phyloP scores from a whole-genome alignment of 2,888 invertebrate genomes.

The Apotomis betuletana region DNA sequence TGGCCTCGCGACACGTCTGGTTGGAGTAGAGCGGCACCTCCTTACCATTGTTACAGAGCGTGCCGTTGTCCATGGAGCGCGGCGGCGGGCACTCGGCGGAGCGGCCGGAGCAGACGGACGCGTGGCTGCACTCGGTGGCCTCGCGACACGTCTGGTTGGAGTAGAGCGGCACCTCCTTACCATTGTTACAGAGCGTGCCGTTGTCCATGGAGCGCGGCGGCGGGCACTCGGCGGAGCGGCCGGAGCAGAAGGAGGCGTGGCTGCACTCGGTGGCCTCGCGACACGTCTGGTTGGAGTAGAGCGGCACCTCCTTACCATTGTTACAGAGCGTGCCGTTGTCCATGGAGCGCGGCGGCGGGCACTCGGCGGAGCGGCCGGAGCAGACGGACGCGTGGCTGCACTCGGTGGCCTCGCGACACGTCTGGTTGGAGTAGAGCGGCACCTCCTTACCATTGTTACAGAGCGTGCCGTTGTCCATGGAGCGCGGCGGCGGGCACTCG shows the following conservation, averaged over 20 bases:
- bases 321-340: conserved; percentile 97
- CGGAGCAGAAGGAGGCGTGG: conserved; percentile 93
- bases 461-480: conserved; percentile 94
- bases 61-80: conserved; percentile 86
- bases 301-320: conserved; percentile 85
- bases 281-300: conserved; percentile 78
- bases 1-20: conserved; percentile 89
- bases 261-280: conserved; percentile 95
- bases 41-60: conserved; percentile 96
- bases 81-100: conserved; percentile 92
- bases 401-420: conserved; percentile 93
- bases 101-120: conserved; percentile 92
- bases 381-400: conserved; percentile 95
- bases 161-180: conserved; percentile 68
- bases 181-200: conserved; percentile 97
- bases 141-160: conserved; percentile 86
- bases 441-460: conserved; percentile 92
- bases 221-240: conserved; percentile 94
- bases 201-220: conserved; percentile 79
- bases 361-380: conserved; percentile 92
- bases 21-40: too few species aligned
- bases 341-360: conserved; percentile 92
- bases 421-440: conserved; percentile 74
- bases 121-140: conserved; percentile 95
- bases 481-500: conserved; percentile 92